phyloP scores from a whole-genome alignment of 2,797 vertebrate genomes.

The Takifugu rubripes region DNA sequence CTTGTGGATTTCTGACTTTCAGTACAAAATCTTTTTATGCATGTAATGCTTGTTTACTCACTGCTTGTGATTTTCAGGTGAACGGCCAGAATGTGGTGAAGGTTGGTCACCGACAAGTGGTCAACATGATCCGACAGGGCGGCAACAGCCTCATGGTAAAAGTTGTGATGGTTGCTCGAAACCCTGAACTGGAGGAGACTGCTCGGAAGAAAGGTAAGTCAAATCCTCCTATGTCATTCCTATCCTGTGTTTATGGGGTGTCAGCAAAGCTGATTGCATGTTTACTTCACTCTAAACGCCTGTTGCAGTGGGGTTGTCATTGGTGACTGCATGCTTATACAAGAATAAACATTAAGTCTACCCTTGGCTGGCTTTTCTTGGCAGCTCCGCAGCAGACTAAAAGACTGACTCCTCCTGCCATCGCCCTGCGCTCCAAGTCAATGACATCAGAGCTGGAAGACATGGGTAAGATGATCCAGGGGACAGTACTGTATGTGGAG shows the following conservation, averaged over 20 bases:
- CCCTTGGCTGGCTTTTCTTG: slow-evolving; percentile 61
- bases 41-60: too few species aligned
- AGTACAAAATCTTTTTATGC: too few species aligned
- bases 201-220: slow-evolving; percentile 83
- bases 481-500: slow-evolving; percentile 18
- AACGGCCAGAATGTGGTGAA: slow-evolving; percentile 93
- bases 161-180: slow-evolving; percentile 93
- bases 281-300: slow-evolving; percentile 39
- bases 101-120: slow-evolving; percentile 92
- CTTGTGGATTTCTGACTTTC: too few species aligned
- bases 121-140: slow-evolving; percentile 94
- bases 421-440: slow-evolving; percentile 91
- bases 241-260: slow-evolving; percentile 24
- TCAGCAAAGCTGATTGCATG: slow-evolving; percentile 37
- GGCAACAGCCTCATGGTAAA: slow-evolving; percentile 94
- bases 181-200: slow-evolving; percentile 89
- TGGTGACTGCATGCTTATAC: slow-evolving; percentile 53
- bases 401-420: slow-evolving; percentile 88
- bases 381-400: slow-evolving; percentile 87
- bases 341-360: slow-evolving; percentile 60
- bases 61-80: slow-evolving; percentile 70
- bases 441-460: slow-evolving; percentile 96
- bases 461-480: slow-evolving; percentile 81
- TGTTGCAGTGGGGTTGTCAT: slow-evolving; percentile 36
- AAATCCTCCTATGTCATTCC: slow-evolving; percentile 6